Percentiles rank a stretch among this genome's conserved stretches.
These are phyloP conservation scores for Drosophila truncata DNA, from an alignment of 1,140 invertebrate genomes.

Conservation along the genomic window DNA sequence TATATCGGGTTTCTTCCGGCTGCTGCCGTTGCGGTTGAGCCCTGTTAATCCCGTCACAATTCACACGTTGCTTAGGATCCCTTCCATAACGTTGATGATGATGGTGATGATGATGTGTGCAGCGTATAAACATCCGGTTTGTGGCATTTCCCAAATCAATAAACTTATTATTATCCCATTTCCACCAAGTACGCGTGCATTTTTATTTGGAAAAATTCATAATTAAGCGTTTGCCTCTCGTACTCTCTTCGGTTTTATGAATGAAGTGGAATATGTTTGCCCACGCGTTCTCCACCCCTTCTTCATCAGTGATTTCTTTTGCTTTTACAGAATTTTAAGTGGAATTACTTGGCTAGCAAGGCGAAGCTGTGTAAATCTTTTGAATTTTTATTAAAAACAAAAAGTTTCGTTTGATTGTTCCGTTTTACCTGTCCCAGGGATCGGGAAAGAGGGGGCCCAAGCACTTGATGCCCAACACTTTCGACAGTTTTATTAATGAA, in stretches of 20 bases:
- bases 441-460: neutral
- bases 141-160: constrained; percentile 82
- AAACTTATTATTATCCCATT: constrained; percentile 76
- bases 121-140: constrained; percentile 75
- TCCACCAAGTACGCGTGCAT: constrained; percentile 31
- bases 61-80: constrained; percentile 70
- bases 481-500: constrained; percentile 84
- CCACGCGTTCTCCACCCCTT: neutral
- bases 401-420: constrained; percentile 76
- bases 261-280: constrained; percentile 50
- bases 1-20: constrained; percentile 32
- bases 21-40: constrained; percentile 4
- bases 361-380: constrained; percentile 75
- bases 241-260: constrained; percentile 62
- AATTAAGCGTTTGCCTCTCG: constrained; percentile 65
- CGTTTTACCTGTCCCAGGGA: constrained; percentile 38
- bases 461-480: constrained; percentile 66
- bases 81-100: constrained; percentile 14
- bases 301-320: neutral
- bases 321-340: constrained; percentile 75
- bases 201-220: constrained; percentile 75
- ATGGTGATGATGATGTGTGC: constrained; percentile 31
- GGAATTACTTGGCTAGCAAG: constrained; percentile 65
- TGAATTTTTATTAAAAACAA: constrained; percentile 83
- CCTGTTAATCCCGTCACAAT: constrained; percentile 63